Base-by-base conservation (phyloP, 2,113 vertebrate species). In the Paramisgurnus dabryanus region DNA sequence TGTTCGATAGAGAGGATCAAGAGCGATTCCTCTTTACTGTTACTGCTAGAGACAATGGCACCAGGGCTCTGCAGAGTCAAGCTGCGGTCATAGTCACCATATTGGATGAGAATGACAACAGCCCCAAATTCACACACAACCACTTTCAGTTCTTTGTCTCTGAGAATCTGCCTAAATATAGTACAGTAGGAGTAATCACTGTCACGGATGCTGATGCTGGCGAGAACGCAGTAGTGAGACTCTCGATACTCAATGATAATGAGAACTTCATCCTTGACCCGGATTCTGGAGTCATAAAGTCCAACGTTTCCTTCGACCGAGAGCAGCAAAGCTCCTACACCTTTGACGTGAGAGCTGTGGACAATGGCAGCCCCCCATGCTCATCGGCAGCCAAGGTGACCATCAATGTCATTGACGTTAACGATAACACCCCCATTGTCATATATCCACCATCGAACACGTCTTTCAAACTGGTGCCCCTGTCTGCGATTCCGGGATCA, bases 91-190 rank as follows among this genome's bases (percentile, higher is more conserved):
- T 99, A 79, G 98, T 99, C 58, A 99, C 96, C 3, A 95, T 99
- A 50, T 86, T 98, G 90, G 98, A 99, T 0, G 96, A 99, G 90
- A 99, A 99, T 64, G 98, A 99, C 89, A 99, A 99, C 87, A 98
- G 95, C 85, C 98, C 98, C 53, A 99, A 98, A 89, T 99, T 99
- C 89, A 99, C 97, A 74, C 97, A 99, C 85, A 99, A 98, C 82
- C 97, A 99, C 88, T 99, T 99, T 91, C 97, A 99, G 86, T 99
- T 99, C 90, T 99, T 98, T 17, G 97, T 99, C 84, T 99, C 97
- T 0, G 98, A 99, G 91, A 99, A 99, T 89, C 93, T 99, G 86
- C 97, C 98, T 82, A 98, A 98, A 88, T 97, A 98, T 88, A 98
- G 97, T 91, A 99, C 97, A 0, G 97, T 99, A 70, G 98, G 98